phyloP scores from a whole-genome alignment of 2,797 vertebrate genomes.

The Sebastes hopkinsi region DNA sequence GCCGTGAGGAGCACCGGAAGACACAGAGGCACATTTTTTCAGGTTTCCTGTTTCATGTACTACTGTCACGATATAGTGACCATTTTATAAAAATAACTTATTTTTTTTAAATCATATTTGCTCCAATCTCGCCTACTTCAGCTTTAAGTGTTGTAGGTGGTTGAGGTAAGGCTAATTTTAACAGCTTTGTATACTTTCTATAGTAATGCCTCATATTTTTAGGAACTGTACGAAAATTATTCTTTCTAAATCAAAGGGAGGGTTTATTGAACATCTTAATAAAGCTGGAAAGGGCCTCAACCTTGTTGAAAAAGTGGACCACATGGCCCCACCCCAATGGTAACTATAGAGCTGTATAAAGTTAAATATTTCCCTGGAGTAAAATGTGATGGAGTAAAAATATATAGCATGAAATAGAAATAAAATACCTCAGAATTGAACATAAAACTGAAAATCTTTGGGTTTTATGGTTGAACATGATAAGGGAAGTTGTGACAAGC shows the following conservation, averaged over 20 bases:
- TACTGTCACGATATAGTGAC: no score
- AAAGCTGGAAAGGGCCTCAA: background rate
- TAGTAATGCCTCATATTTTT: background rate
- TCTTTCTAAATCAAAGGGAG: no score
- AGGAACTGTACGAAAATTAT: background rate
- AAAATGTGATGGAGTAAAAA: background rate
- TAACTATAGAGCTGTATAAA: background rate
- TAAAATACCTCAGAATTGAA: background rate
- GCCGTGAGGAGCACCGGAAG: no score
- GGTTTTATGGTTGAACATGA: background rate
- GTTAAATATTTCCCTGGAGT: background rate
- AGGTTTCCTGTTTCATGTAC: no score
- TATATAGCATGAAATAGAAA: background rate
- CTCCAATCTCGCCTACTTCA: background rate
- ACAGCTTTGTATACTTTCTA: background rate
- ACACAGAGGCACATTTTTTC: no score
- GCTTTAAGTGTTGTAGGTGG: background rate
- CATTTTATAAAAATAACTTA: no score
- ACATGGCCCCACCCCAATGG: background rate
- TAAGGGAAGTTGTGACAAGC: background rate
- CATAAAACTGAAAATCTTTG: background rate
- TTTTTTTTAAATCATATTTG: no score
- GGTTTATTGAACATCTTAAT: background rate
- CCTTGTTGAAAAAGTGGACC: background rate
- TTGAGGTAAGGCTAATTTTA: background rate